These are phyloP conservation scores for Mimas tiliae DNA, from an alignment of 2,888 invertebrate genomes.

Conservation along the genomic window DNA sequence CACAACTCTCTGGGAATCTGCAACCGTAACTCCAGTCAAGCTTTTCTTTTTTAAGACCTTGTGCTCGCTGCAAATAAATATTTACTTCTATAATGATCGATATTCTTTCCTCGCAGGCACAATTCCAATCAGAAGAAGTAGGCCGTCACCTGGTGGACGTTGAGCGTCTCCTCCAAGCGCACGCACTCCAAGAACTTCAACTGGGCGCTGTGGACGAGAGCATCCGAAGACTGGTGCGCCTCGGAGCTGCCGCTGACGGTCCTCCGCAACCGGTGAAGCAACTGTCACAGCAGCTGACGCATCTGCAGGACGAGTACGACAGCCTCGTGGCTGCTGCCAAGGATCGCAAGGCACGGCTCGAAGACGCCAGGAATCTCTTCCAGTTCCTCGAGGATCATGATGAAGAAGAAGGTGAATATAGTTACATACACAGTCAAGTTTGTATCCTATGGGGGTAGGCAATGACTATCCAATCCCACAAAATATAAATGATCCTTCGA, in stretches of 20 bases:
- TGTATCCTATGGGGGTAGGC: neutral
- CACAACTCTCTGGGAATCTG: too few species aligned
- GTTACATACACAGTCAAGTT: fast-evolving
- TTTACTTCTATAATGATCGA: too few species aligned
- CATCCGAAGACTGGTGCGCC: constrained; percentile 89
- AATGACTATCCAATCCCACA: neutral
- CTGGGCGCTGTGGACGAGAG: constrained; percentile 95
- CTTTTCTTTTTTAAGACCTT: too few species aligned
- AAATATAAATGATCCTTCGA: neutral
- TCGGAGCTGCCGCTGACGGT: constrained; percentile 62
- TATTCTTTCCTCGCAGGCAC: constrained; percentile 68
- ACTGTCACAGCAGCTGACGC: constrained; percentile 76
- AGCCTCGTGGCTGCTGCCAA: constrained; percentile 89
- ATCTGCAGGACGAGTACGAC: constrained; percentile 91
- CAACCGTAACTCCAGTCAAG: too few species aligned
- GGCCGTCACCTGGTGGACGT: constrained; percentile 97
- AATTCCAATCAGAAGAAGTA: constrained; percentile 93
- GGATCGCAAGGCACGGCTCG: constrained; percentile 92
- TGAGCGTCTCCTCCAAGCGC: constrained; percentile 97
- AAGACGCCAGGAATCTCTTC: constrained; percentile 96
- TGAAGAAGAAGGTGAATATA: constrained; percentile 91
- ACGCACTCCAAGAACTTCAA: constrained; percentile 96
- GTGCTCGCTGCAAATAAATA: too few species aligned
- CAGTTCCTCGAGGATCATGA: constrained; percentile 98
- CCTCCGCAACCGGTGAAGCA: constrained; percentile 88